phyloP scores from a whole-genome alignment of 2,888 invertebrate species.

The Microplitis deprimator region DNA sequence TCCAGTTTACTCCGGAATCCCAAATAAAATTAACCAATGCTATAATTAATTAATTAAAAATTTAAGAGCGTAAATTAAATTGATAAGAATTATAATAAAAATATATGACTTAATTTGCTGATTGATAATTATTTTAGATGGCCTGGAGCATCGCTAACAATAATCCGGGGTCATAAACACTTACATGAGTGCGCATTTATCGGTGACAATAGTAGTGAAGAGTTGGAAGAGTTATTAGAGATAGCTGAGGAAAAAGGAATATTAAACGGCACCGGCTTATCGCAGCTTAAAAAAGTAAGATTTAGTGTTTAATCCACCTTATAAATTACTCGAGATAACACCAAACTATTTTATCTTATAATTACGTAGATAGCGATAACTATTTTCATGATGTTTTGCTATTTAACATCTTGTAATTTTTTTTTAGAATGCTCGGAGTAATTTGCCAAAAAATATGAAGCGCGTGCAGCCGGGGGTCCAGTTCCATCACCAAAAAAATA shows the following conservation, averaged over 20 bases:
- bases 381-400: neutral
- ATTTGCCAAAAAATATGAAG: slow-evolving; percentile 78
- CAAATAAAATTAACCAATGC: too few species aligned
- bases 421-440: slow-evolving; percentile 71
- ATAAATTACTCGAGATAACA: neutral
- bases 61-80: neutral
- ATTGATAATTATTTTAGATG: slow-evolving; percentile 72
- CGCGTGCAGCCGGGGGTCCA: slow-evolving; percentile 76
- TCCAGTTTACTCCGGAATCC: too few species aligned
- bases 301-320: neutral
- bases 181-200: slow-evolving; percentile 86
- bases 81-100: neutral
- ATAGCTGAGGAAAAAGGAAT: slow-evolving; percentile 70
- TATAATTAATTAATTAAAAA: too few species aligned
- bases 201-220: slow-evolving; percentile 85
- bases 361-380: too few species aligned
- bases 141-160: slow-evolving; percentile 83
- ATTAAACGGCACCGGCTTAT: slow-evolving; percentile 43
- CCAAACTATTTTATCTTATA: neutral
- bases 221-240: slow-evolving; percentile 78
- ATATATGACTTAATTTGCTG: neutral
- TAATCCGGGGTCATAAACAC: slow-evolving; percentile 84
- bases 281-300: slow-evolving; percentile 21
- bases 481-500: slow-evolving; percentile 73
- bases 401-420: neutral